Conservation (phyloP, 2,888 invertebrate genomes). For the Fragum sueziense region DNA sequence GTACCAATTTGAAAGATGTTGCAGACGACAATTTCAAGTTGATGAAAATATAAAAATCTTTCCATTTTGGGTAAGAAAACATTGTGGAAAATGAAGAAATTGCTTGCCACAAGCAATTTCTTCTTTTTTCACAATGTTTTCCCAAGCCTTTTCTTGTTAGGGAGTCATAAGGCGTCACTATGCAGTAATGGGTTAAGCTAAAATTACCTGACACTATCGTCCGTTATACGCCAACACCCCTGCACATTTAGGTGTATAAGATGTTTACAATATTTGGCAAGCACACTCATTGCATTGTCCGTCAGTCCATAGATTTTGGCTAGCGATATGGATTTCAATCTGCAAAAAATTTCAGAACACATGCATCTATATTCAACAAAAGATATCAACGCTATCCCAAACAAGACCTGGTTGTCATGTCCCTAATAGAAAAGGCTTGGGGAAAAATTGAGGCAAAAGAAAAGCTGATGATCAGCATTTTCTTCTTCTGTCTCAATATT, state of each 20-base stretch:
- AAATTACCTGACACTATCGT: slow-evolving; percentile 86
- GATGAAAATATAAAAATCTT: too few species aligned
- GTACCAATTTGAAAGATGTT: too few species aligned
- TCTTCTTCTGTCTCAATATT: too few species aligned
- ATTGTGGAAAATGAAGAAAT: neutral
- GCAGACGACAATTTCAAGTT: too few species aligned
- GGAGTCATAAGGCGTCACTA: neutral
- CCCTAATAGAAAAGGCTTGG: too few species aligned
- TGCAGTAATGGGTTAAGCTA: neutral
- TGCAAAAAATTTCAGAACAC: slow-evolving; percentile 54
- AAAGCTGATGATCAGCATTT: too few species aligned
- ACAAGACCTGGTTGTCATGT: too few species aligned
- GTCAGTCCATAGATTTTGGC: slow-evolving; percentile 87
- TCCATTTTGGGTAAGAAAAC: neutral
- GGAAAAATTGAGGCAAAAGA: too few species aligned
- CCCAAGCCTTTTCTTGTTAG: neutral
- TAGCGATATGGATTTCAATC: slow-evolving; percentile 84
- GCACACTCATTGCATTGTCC: slow-evolving; percentile 86
- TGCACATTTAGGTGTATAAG: slow-evolving; percentile 86
- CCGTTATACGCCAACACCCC: slow-evolving; percentile 87
- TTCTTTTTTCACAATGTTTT: slow-evolving; percentile 10
- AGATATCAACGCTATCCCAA: too few species aligned
- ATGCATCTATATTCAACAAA: too few species aligned
- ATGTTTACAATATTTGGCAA: slow-evolving; percentile 84
- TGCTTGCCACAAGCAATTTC: neutral